These are phyloP conservation scores for Collichthys lucidus DNA, from an alignment of 2,113 vertebrate species.

Conservation along the genomic window DNA sequence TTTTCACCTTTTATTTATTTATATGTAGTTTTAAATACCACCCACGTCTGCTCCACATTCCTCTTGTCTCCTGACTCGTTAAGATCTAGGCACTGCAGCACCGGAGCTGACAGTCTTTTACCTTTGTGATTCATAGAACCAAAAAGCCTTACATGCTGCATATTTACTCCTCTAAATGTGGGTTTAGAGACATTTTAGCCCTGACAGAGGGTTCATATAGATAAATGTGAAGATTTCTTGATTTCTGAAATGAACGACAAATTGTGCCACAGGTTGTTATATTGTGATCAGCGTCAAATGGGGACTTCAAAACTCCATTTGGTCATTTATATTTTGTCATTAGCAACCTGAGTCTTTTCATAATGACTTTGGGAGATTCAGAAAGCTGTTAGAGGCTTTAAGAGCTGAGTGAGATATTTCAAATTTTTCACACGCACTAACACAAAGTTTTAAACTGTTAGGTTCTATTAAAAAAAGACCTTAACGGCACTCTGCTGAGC, in stretches of 20 bases:
- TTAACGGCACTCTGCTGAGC: constrained; percentile 17
- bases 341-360: neutral
- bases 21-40: constrained; percentile 84
- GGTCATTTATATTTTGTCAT: no score
- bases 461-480: constrained; percentile 1
- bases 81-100: constrained; percentile 74
- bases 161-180: constrained; percentile 76
- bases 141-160: constrained; percentile 73
- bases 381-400: neutral
- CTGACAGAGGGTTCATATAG: constrained; percentile 45
- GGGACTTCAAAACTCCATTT: neutral
- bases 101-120: constrained; percentile 78
- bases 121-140: constrained; percentile 81
- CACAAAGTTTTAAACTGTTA: constrained; percentile 15
- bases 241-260: constrained; percentile 23
- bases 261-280: constrained; percentile 5
- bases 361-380: neutral
- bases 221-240: neutral
- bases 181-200: constrained; percentile 58
- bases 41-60: constrained; percentile 82
- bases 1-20: constrained; percentile 81
- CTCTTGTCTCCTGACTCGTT: constrained; percentile 75
- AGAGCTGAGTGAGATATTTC: neutral
- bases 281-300: neutral
- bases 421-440: neutral